Evolutionary conservation across 2,113 vertebrate genomes (phyloP).

Genomic region (Nothocercus julius): DNA sequence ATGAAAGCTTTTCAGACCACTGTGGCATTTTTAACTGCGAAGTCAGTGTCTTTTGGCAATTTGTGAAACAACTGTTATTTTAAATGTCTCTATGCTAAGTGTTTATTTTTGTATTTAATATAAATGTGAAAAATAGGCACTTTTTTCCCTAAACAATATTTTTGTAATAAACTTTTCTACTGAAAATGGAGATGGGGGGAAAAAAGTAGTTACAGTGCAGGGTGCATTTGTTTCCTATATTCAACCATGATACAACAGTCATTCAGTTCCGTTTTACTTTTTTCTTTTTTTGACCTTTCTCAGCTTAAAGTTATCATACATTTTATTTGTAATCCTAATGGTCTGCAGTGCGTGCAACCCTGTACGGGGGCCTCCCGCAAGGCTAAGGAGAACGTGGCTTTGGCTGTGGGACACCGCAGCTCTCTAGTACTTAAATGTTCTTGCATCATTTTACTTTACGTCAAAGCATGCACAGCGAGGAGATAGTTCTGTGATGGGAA

Average conservation of each 20-base stretch:
- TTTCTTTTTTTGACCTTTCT: background rate
- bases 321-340: background rate
- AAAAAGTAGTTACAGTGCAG: background rate
- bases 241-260: background rate
- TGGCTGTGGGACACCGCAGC: background rate
- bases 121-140: background rate
- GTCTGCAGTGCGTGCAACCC: background rate
- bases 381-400: background rate
- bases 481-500: background rate
- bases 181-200: background rate
- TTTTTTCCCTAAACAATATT: no score
- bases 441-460: background rate
- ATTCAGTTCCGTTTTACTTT: background rate
- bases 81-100: background rate
- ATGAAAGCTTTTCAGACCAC: background rate
- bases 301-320: background rate
- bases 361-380: background rate
- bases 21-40: background rate
- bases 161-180: background rate
- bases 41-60: background rate
- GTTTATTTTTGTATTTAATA: background rate
- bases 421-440: background rate
- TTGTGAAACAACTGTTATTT: background rate
- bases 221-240: background rate
- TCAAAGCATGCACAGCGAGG: background rate